Percentiles rank a stretch among this genome's conserved stretches.
phyloP scores from a whole-genome alignment of 2,888 invertebrate species.

The Apodemia duryi region DNA sequence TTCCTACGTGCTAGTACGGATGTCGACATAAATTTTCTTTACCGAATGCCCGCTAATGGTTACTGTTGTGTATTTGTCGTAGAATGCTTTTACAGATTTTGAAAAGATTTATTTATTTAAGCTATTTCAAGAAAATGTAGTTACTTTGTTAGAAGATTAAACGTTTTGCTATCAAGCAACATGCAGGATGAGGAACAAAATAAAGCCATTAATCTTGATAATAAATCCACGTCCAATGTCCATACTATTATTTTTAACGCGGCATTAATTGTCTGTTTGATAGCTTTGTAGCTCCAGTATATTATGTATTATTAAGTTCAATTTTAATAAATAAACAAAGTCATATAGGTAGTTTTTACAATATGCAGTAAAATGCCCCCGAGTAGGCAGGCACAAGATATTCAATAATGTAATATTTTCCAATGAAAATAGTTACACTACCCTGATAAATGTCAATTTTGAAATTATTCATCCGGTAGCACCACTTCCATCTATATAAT shows the following conservation, averaged over 20 bases:
- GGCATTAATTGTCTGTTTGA: no score
- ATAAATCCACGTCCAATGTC: neutral
- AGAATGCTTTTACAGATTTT: conserved; percentile 41
- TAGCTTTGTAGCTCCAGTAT: no score
- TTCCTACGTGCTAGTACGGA: conserved; percentile 53
- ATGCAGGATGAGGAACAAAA: conserved; percentile 1
- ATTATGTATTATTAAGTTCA: no score
- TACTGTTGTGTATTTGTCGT: conserved; percentile 47
- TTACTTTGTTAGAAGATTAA: conserved; percentile 11
- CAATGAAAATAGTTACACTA: no score
- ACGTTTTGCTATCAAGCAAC: conserved; percentile 6
- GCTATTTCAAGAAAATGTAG: conserved; percentile 10
- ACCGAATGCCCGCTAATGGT: conserved; percentile 69
- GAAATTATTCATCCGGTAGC: no score
- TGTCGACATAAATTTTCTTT: conserved; percentile 65
- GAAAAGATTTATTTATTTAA: conserved; percentile 26
- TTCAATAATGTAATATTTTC: no score
- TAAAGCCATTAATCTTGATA: conserved; percentile 3
- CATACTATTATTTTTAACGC: neutral
- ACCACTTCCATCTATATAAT: no score
- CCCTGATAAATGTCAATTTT: no score
- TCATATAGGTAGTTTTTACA: no score
- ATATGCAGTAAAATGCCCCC: no score
- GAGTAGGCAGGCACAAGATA: no score
- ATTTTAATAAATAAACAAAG: no score